Conservation (phyloP, 2,797 vertebrate genomes). For the Sitta carolinensis region DNA sequence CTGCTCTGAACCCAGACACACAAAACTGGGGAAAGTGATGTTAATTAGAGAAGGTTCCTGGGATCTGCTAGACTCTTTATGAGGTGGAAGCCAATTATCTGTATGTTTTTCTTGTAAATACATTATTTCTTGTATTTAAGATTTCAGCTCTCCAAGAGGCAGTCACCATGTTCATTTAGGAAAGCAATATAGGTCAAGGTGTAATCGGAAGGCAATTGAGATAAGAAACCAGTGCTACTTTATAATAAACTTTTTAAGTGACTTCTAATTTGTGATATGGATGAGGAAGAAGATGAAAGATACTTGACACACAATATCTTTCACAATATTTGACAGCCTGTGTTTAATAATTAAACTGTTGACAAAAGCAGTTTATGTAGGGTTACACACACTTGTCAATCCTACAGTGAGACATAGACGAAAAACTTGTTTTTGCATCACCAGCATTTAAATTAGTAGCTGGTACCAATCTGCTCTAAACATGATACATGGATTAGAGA, state of each 20-base stretch:
- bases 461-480: background rate
- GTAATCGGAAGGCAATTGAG: background rate
- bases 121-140: background rate
- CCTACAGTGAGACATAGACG: background rate
- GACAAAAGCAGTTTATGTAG: background rate
- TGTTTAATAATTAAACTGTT: background rate
- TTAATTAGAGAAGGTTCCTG: background rate
- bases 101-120: background rate
- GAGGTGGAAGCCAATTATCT: background rate
- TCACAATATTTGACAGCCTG: background rate
- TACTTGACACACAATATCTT: background rate
- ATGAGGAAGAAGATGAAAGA: background rate
- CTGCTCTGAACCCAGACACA: background rate
- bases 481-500: background rate
- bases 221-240: background rate
- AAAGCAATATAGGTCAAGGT: background rate
- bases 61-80: background rate
- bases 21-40: background rate
- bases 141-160: background rate
- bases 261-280: background rate
- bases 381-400: background rate
- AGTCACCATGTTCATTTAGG: background rate
- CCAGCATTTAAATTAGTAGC: background rate
- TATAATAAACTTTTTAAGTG: background rate
- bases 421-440: background rate